Evolutionary conservation across 2,113 vertebrate species (phyloP), one percentile per base, ranked within the genome.

Genomic region (Gobiocypris rarus): DNA sequence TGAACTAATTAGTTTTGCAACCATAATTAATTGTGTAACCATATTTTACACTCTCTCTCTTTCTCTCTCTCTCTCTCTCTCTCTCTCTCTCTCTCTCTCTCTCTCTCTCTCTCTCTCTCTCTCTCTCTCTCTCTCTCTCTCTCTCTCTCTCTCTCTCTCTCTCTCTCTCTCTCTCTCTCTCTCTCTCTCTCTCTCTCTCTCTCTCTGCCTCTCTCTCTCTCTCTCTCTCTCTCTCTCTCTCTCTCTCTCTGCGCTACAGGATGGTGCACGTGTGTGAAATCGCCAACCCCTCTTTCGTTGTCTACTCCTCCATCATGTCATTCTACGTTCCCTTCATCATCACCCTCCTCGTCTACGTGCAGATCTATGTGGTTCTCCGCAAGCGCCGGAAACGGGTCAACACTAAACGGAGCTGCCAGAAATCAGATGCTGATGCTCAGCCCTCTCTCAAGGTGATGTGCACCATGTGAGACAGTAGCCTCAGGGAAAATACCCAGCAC

Each of bases 261-360:
- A 94, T 5, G 93, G 91, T 11, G 82, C 93, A n/a, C 1, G 87
- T 91, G 70, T 95, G 94, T 78, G 92, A 93, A 84, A 95, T 95
- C 22, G 93, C 93, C 89, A 95, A 95, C 80, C 94, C 94, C 0
- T 91, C 93, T 81, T 95, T 95, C 38, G 94, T 95, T 89, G 93
- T 95, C 0, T 95, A 95, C 88, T 95, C 94, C 9, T 95, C 94
- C 84, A 95, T 95, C 9, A 94, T 95, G 89, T 95, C 94, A 90
- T 95, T 95, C 92, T 95, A 95, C 45, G 93, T 94, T 19, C 94
- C 94, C 88, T 95, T 95, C 89, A 95, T 95, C 90, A 93, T 95
- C 88, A 95, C 94, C 2, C 91, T 95, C 79, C 91, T 95, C 75
- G 94, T 95, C 84, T 95, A 95, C 75, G 94, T 95, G 87, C 94